Evolutionary conservation across 2,113 vertebrate species (phyloP).

Genomic region (Plotosus lineatus): DNA sequence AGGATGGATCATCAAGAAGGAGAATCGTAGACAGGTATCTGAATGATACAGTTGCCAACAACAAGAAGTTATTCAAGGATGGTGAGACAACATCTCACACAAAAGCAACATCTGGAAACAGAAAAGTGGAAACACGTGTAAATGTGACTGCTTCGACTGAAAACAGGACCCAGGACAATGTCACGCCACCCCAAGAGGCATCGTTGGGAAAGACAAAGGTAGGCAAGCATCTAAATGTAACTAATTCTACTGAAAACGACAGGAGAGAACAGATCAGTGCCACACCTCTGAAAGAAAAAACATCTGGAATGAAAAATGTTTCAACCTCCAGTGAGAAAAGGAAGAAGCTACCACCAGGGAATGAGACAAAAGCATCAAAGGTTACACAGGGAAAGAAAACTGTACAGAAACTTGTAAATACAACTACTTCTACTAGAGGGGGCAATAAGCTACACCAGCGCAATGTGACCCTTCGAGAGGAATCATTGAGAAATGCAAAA

Average conservation of each 20-base stretch:
- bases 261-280: background rate
- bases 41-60: background rate
- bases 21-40: slow-evolving; percentile 1
- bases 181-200: background rate
- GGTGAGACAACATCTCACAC: background rate
- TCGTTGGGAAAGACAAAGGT: slow-evolving; percentile 4
- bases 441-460: background rate
- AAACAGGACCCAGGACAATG: slow-evolving; percentile 29
- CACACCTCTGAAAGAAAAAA: background rate
- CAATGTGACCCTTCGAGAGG: background rate
- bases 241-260: background rate
- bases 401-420: background rate
- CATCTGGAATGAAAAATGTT: background rate
- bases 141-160: slow-evolving; percentile 45
- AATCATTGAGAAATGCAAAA: slow-evolving; percentile 21
- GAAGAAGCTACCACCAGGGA: background rate
- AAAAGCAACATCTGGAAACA: background rate
- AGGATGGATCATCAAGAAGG: background rate
- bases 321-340: background rate
- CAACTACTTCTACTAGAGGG: background rate
- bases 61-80: background rate
- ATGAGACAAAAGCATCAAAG: background rate
- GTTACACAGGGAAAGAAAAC: slow-evolving; percentile 42
- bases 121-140: slow-evolving; percentile 18
- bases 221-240: slow-evolving; percentile 11